Percentiles rank a stretch among this genome's conserved stretches.
phyloP scores from a whole-genome alignment of 2,113 vertebrate genomes.

The Pitta sordida region DNA sequence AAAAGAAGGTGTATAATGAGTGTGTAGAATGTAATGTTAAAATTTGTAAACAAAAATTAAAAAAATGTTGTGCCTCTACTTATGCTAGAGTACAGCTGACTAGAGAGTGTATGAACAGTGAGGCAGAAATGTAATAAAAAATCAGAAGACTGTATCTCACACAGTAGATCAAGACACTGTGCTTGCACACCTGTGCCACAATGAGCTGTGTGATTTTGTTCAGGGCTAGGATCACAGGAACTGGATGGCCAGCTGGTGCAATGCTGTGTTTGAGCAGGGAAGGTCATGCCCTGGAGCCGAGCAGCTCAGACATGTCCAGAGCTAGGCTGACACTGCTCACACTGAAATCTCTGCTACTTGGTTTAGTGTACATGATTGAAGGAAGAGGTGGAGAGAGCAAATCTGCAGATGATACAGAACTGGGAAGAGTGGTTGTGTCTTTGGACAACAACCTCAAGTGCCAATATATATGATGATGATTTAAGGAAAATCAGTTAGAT shows the following conservation, averaged over 20 bases:
- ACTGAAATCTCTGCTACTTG: neutral
- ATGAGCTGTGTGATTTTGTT: neutral
- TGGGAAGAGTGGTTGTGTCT: neutral
- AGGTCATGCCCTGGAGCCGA: neutral
- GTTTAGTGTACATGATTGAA: neutral
- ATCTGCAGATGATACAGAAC: neutral
- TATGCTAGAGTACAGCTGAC: neutral
- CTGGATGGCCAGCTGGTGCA: neutral
- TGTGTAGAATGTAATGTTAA: neutral
- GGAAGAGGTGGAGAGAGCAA: neutral
- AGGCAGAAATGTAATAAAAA: neutral
- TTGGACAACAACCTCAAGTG: neutral
- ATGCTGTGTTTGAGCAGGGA: rapidly evolving
- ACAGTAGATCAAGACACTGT: neutral
- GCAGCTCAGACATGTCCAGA: neutral
- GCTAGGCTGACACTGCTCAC: neutral
- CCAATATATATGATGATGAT: too few relatives aligned
- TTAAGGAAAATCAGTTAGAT: too few relatives aligned
- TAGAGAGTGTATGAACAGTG: neutral
- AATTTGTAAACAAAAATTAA: neutral
- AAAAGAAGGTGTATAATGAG: neutral
- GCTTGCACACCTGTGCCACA: rapidly evolving
- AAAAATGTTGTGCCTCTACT: neutral
- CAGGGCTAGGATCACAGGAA: rapidly evolving
- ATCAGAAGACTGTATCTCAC: neutral